phyloP scores from a whole-genome alignment of 2,888 invertebrate species.

The Tanaodytes sp. region DNA sequence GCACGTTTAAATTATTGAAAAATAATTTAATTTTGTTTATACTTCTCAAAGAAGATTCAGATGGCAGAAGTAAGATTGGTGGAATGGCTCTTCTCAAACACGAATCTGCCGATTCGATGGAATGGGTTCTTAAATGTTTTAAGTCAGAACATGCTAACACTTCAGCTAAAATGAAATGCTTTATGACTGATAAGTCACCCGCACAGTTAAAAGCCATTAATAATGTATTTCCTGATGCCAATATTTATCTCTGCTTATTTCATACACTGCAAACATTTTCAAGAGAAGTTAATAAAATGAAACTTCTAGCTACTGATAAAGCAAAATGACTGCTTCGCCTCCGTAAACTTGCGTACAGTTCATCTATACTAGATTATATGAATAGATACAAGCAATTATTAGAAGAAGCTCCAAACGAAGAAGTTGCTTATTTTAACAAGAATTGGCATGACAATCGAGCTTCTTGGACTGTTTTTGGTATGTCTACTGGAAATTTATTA shows the following conservation, averaged over 20 bases:
- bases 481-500: slow-evolving; percentile 18
- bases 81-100: slow-evolving; percentile 31
- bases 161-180: slow-evolving; percentile 20
- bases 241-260: slow-evolving; percentile 12
- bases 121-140: slow-evolving; percentile 38
- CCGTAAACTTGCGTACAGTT: too few species aligned
- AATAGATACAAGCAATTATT: background rate
- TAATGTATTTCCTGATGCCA: background rate
- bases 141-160: slow-evolving; percentile 36
- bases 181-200: slow-evolving; percentile 12
- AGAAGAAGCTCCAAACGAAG: background rate
- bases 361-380: too few species aligned
- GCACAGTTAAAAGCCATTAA: background rate
- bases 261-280: slow-evolving; percentile 26
- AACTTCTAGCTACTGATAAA: background rate
- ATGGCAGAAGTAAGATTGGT: slow-evolving; percentile 26
- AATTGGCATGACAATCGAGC: slow-evolving; percentile 15
- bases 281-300: slow-evolving; percentile 14
- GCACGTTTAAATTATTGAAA: slow-evolving; percentile 13
- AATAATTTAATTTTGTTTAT: slow-evolving; percentile 17
- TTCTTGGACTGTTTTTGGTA: slow-evolving; percentile 19
- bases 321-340: too few species aligned
- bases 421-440: slow-evolving; percentile 23
- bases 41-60: slow-evolving; percentile 36
- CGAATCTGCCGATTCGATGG: slow-evolving; percentile 8